Evolutionary conservation across 2,797 vertebrate genomes (phyloP), one percentile per base, ranked within the genome.

Genomic region (Tangara arthus): DNA sequence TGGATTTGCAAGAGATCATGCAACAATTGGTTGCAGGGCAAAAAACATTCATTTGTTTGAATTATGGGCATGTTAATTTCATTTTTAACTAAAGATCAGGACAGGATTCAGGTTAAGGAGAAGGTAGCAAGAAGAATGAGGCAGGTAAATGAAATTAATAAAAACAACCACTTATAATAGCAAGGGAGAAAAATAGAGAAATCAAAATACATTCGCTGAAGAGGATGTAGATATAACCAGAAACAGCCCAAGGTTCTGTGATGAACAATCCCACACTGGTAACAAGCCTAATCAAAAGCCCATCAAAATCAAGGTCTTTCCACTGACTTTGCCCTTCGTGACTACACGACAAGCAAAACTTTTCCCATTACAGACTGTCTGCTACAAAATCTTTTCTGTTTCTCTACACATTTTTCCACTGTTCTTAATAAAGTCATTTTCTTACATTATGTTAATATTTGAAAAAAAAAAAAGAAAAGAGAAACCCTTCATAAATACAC

Each of bases 381-480:
- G 63, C 76, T 86, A 93, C 80, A 94, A 89, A 88, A 95, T 87
- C 89, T 93, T 88, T 83, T 89, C 81, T 89, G 61, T 66, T 95
- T 78, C 94, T 93, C 86, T 87, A 37, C 59, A 65, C 63, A n/a
- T 95, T 97, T 95, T 96, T 95, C 95, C 92, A 89, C 89, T 94
- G 89, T 93, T 97, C 89, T 73, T 96, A 97, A 97, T 96, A 95
- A 97, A 96, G 90, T 52, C 10, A 89, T 97, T 97, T 97, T 96
- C 93, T 95, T 93, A 88, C 78, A 89, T 96, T 96, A 95, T 93
- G 92, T 94, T 97, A 96, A 95, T 96, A 92, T 77, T 73, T 5
- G 2, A 23, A 18, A 37, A 23, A 37, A 42, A 53, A 46, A 46
- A 85, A 59, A 87, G 7, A 63, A 91, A 92, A 95, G 79, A 91